These are phyloP conservation scores for Agriopis aurantiaria DNA, from an alignment of 2,888 invertebrate species.

Conservation along the genomic window DNA sequence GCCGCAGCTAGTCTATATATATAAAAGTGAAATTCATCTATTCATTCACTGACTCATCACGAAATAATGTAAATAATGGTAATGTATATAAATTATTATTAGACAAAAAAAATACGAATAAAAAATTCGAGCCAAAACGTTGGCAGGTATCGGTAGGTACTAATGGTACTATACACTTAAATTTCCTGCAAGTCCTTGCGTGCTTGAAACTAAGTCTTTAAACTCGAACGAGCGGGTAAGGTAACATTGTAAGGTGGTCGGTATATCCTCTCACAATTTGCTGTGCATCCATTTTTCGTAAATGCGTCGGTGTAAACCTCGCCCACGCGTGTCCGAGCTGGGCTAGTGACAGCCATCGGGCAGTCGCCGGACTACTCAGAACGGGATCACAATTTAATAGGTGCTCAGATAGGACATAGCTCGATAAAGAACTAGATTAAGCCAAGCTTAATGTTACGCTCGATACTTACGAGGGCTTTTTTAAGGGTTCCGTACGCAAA, in stretches of 20 bases:
- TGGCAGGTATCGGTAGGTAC: neutral
- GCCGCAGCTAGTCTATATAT: too few species aligned
- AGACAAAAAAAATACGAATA: neutral
- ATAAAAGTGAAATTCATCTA: too few species aligned
- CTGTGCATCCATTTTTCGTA: conserved; percentile 38
- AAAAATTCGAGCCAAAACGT: neutral
- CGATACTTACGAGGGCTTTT: too few species aligned
- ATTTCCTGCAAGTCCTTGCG: neutral
- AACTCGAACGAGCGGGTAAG: neutral
- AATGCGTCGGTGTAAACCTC: conserved; percentile 36
- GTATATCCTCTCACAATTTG: conserved; percentile 35
- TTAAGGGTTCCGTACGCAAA: too few species aligned
- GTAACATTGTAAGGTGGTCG: conserved; percentile 29
- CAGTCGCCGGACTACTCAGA: conserved; percentile 23
- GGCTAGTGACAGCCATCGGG: conserved; percentile 20
- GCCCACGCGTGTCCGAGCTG: conserved; percentile 31
- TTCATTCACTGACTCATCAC: too few species aligned
- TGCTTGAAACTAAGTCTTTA: conserved; percentile 1
- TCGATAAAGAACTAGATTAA: neutral
- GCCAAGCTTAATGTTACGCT: neutral
- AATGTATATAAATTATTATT: neutral
- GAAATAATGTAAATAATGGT: too few species aligned
- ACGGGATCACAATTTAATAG: conserved; percentile 21
- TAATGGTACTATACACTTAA: neutral
- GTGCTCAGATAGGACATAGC: conserved; percentile 6